Conservation (phyloP, 2,113 vertebrate species). For the Acanthochromis polyacanthus region DNA sequence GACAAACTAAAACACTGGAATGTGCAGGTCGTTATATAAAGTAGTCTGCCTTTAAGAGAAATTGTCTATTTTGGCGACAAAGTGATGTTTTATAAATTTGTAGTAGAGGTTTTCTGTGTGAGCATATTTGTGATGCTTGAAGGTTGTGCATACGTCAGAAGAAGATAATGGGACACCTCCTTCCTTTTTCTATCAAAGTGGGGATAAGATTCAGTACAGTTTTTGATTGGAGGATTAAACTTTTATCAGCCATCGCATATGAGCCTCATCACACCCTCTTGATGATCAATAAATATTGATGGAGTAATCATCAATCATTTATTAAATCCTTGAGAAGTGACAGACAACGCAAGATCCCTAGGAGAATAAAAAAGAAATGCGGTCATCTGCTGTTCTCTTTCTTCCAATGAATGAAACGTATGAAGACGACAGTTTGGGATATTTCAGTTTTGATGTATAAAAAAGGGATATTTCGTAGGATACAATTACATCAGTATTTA, state of each 20-base stretch:
- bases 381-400: slow-evolving; percentile 2
- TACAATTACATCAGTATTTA: neutral
- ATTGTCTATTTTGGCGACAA: neutral
- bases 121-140: neutral
- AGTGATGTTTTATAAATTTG: neutral
- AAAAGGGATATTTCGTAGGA: neutral
- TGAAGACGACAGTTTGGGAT: slow-evolving; percentile 1
- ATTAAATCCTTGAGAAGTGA: slow-evolving; percentile 55
- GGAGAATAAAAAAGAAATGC: slow-evolving; percentile 39
- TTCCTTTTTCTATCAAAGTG: slow-evolving; percentile 16
- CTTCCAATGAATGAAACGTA: neutral
- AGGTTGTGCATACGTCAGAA: neutral
- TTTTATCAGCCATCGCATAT: slow-evolving; percentile 57
- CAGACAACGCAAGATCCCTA: slow-evolving; percentile 29
- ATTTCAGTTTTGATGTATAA: neutral
- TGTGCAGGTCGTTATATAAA: neutral
- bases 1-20: neutral
- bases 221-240: slow-evolving; percentile 76
- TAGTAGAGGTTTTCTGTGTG: neutral
- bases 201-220: slow-evolving; percentile 10
- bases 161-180: slow-evolving; percentile 24
- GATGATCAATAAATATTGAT: slow-evolving; percentile 83
- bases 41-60: neutral
- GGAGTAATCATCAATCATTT: slow-evolving; percentile 64
- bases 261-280: slow-evolving; percentile 40